Percentiles rank a stretch among this genome's conserved stretches.
These are phyloP conservation scores for Illadopsis cleaveri DNA, from an alignment of 2,113 vertebrate species.

Conservation along the genomic window DNA sequence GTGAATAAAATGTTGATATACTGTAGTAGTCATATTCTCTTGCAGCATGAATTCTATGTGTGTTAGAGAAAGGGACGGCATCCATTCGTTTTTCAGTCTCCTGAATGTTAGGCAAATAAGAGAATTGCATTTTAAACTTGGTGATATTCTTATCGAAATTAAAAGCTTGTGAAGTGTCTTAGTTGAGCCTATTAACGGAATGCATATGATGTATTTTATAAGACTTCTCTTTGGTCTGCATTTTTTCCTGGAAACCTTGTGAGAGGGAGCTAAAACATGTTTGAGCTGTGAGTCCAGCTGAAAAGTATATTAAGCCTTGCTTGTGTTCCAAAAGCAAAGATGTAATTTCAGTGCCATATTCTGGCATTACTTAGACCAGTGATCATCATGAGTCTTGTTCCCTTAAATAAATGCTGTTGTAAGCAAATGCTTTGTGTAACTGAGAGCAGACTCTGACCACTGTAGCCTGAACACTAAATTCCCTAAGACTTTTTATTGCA, in stretches of 20 bases:
- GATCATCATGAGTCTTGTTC: not conserved
- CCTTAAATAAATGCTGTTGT: not conserved
- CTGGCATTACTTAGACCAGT: not conserved
- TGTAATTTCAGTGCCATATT: not conserved
- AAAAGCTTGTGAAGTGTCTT: not conserved
- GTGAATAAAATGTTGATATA: slow-evolving; percentile 58
- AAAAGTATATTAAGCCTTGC: not conserved
- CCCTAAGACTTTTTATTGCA: not conserved
- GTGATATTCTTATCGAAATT: not conserved
- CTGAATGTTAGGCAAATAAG: not conserved
- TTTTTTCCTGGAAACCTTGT: not conserved
- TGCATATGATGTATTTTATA: not conserved
- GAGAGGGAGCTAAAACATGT: not conserved
- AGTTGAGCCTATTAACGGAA: not conserved
- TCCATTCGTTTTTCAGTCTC: not conserved
- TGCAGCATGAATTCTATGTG: slow-evolving; percentile 7
- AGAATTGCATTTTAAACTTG: slow-evolving; percentile 5
- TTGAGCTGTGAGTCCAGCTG: not conserved
- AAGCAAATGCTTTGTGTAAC: not conserved
- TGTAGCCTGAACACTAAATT: not conserved
- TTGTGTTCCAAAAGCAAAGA: not conserved
- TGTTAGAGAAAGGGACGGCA: not conserved
- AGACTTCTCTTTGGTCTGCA: not conserved
- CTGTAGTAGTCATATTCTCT: not conserved
- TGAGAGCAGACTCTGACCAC: not conserved